phyloP scores from a whole-genome alignment of 1,140 invertebrate genomes.

The Zophobas atratus region DNA sequence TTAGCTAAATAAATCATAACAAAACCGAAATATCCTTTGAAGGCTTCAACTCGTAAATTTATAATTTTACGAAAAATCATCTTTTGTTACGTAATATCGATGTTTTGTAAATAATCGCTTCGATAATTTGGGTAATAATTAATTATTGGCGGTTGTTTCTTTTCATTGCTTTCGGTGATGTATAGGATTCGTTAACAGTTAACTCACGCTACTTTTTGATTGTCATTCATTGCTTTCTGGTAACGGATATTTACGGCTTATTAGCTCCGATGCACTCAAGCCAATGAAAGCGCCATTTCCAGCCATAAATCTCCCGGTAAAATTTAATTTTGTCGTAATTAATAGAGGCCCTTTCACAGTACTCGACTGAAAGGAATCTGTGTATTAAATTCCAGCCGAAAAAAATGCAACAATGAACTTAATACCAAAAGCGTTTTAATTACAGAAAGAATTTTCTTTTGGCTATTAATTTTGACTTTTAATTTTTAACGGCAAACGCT shows the following conservation, averaged over 20 bases:
- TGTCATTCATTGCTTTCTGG: background rate
- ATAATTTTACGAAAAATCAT: too few relatives aligned
- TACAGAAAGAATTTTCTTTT: background rate
- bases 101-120: too few relatives aligned
- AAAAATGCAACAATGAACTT: background rate
- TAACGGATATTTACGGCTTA: background rate
- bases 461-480: too few relatives aligned
- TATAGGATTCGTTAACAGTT: background rate
- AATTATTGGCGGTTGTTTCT: too few relatives aligned
- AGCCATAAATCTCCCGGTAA: slow-evolving; percentile 14
- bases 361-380: background rate
- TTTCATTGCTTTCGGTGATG: too few relatives aligned
- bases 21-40: too few relatives aligned
- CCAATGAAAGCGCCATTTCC: background rate
- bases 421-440: slow-evolving; percentile 10
- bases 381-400: background rate
- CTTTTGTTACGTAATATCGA: too few relatives aligned
- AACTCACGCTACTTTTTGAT: background rate
- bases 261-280: slow-evolving; percentile 4
- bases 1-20: too few relatives aligned
- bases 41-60: too few relatives aligned
- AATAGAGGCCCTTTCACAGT: slow-evolving; percentile 3
- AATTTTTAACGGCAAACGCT: too few relatives aligned
- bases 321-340: slow-evolving; percentile 21
- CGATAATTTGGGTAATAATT: too few relatives aligned